A percentile compares a stretch with the other conserved stretches of the same genome.
These are phyloP conservation scores for Eupithecia centaureata DNA, from an alignment of 2,888 invertebrate species.

Conservation along the genomic window DNA sequence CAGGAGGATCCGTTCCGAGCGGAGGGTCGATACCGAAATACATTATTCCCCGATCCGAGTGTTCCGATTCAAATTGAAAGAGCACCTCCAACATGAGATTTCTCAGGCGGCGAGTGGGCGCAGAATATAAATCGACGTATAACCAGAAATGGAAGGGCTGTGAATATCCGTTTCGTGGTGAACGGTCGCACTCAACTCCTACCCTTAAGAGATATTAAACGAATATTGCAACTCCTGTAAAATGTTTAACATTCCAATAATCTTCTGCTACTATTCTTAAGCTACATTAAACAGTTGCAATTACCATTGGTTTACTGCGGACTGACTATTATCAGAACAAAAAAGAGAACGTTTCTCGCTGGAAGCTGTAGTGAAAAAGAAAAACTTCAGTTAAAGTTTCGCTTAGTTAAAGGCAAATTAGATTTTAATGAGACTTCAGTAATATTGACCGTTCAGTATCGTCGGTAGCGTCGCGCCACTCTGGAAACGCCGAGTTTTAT, in stretches of 20 bases:
- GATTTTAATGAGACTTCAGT: slow-evolving; percentile 61
- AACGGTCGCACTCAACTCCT: slow-evolving; percentile 59
- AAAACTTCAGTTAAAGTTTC: slow-evolving; percentile 55
- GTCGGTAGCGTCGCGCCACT: slow-evolving; percentile 45
- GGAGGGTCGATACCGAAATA: slow-evolving; percentile 84
- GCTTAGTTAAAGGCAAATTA: slow-evolving; percentile 63
- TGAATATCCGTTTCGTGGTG: slow-evolving; percentile 78
- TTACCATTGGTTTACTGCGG: slow-evolving; percentile 40
- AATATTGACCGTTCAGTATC: slow-evolving; percentile 52
- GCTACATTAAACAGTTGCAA: slow-evolving; percentile 41
- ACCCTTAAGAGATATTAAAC: slow-evolving; percentile 54
- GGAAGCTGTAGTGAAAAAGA: slow-evolving; percentile 53
- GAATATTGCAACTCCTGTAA: slow-evolving; percentile 46
- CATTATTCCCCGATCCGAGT: slow-evolving; percentile 84
- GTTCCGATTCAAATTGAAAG: slow-evolving; percentile 85
- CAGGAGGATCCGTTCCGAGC: slow-evolving; percentile 80
- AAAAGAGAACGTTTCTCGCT: slow-evolving; percentile 41
- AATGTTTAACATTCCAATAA: slow-evolving; percentile 38
- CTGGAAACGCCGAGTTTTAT: slow-evolving; percentile 48
- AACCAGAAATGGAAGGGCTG: slow-evolving; percentile 82
- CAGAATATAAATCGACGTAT: slow-evolving; percentile 84
- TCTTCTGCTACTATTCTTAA: slow-evolving; percentile 28
- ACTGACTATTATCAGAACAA: slow-evolving; percentile 39
- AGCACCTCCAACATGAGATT: slow-evolving; percentile 84
- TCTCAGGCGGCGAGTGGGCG: slow-evolving; percentile 83